Evolutionary conservation across 2,888 invertebrate species (phyloP), one percentile per base, ranked within the genome.

Genomic region (Stenodema calcarata): DNA sequence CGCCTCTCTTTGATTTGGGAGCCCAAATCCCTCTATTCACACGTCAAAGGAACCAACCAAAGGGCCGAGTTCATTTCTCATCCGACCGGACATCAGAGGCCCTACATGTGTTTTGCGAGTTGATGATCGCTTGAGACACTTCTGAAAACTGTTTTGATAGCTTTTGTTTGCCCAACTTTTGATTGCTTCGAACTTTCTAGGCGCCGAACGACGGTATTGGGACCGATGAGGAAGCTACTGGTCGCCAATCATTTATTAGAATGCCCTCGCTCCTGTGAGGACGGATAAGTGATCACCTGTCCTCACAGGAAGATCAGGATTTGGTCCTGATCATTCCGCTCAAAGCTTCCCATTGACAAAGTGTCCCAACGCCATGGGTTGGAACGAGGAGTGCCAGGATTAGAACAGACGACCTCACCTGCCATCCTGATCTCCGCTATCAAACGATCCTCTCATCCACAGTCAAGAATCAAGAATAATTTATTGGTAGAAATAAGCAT

Each of bases 71-170:
- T 78, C 78, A 78, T 78, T 44, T 73, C 73, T 73, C 73, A 73
- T 73, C 73, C 41, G 35, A 35, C 35, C 35, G 7, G 73, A 23
- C 2, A 1, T 18, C 27, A 18, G 18, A 23, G 23, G 23, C 62
- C 23, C 23, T n/a, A 35, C 69, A 41, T 42, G 62, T 82, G 82
- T 82, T 82, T 69, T 82, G 82, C 82, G 69, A 82, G 82, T 82
- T 62, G n/a, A 30, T 82, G 82, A 82, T 82, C 62, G 82, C 82
- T 62, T 69, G 35, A 82, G 80, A 47, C 2, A 82, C 62, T 82
- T 70, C 62, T 50, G 82, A 69, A 69, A 82, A 18, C 11, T 18
- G 4, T 11, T 27, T 69, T 30, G 35, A 12, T 35, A 14, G n/a
- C 35, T 35, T 2, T 2, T 35, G 12, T 69, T 62, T 16, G 44